Percentiles rank a stretch among this genome's conserved stretches.
Evolutionary conservation across 2,113 vertebrate genomes (phyloP).

Genomic region (Myocastor coypus): DNA sequence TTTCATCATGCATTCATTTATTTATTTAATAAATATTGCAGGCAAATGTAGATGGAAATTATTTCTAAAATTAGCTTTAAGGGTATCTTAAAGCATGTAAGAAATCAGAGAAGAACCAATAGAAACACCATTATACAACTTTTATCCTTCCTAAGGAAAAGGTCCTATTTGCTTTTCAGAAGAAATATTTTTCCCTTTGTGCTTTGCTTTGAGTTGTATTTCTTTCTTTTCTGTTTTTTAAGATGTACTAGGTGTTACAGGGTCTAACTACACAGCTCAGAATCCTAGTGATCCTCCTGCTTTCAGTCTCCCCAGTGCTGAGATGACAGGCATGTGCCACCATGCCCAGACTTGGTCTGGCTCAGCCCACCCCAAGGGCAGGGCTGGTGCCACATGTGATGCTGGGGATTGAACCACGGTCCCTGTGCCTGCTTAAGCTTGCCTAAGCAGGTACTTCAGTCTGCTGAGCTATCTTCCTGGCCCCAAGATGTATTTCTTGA

Average conservation of each 20-base stretch:
- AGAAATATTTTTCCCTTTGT: not conserved
- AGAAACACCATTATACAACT: not conserved
- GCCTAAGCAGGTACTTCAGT: too few relatives aligned
- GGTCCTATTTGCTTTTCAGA: not conserved
- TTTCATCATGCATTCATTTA: not conserved
- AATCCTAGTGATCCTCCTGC: too few relatives aligned
- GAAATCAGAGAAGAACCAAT: not conserved
- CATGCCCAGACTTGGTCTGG: too few relatives aligned
- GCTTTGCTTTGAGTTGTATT: constrained; percentile 23
- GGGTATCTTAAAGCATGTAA: not conserved
- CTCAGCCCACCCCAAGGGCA: too few relatives aligned
- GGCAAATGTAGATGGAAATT: not conserved
- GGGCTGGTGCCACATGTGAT: too few relatives aligned
- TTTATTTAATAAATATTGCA: constrained; percentile 38
- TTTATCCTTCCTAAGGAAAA: constrained; percentile 29
- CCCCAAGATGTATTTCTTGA: not conserved
- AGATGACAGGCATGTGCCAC: too few relatives aligned
- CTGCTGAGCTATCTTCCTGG: too few relatives aligned
- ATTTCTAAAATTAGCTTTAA: constrained; percentile 24
- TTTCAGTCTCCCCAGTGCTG: too few relatives aligned
- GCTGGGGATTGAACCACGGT: too few relatives aligned
- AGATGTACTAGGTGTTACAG: too few relatives aligned
- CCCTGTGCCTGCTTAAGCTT: too few relatives aligned
- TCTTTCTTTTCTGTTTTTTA: not conserved
- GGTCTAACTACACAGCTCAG: too few relatives aligned